Conservation (phyloP, 1,140 invertebrate genomes). For the Eupeodes corollae region DNA sequence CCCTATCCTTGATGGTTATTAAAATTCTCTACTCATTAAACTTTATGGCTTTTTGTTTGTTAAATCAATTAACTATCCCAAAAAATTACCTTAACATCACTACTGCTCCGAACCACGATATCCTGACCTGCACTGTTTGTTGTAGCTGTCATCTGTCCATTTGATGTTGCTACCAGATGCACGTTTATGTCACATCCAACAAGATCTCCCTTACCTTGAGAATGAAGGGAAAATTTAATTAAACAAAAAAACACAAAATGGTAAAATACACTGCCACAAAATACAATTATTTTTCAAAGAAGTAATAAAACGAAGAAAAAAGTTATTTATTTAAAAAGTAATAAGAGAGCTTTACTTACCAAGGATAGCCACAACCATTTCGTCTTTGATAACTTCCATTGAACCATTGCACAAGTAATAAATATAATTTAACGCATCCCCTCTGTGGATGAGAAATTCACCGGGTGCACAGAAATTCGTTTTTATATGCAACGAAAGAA, state of each 20-base stretch:
- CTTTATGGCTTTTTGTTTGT: too few relatives aligned
- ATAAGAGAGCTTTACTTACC: too few relatives aligned
- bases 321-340: too few relatives aligned
- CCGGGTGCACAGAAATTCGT: slow-evolving; percentile 92
- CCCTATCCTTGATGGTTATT: too few relatives aligned
- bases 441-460: slow-evolving; percentile 92
- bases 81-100: slow-evolving; percentile 70
- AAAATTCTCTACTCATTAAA: too few relatives aligned
- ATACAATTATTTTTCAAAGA: neutral
- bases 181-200: slow-evolving; percentile 88
- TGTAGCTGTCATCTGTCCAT: slow-evolving; percentile 42
- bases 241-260: neutral
- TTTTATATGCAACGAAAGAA: slow-evolving; percentile 79
- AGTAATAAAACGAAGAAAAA: too few relatives aligned
- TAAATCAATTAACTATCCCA: neutral
- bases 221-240: neutral
- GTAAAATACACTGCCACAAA: neutral
- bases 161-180: slow-evolving; percentile 50
- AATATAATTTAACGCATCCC: slow-evolving; percentile 90
- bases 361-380: slow-evolving; percentile 95
- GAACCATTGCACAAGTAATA: slow-evolving; percentile 96
- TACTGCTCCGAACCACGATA: slow-evolving; percentile 81
- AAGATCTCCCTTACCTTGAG: slow-evolving; percentile 84
- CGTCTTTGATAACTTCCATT: slow-evolving; percentile 96
- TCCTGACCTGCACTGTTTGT: slow-evolving; percentile 49